Percentiles rank a stretch among this genome's conserved stretches.
phyloP scores from a whole-genome alignment of 2,797 vertebrate species.

The Trichosurus vulpecula region DNA sequence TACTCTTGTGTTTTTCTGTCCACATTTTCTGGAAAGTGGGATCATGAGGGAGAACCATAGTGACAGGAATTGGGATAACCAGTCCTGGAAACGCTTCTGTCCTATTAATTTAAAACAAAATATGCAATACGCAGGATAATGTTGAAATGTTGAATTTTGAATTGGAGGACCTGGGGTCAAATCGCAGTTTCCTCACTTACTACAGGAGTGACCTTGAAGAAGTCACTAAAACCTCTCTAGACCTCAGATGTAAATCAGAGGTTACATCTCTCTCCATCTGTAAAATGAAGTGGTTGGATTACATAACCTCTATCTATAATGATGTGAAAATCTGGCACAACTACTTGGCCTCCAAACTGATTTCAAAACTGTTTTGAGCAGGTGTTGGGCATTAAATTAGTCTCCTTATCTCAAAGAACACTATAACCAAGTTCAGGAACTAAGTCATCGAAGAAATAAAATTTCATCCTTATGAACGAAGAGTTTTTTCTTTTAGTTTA shows the following conservation, averaged over 20 bases:
- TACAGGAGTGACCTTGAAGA: not conserved
- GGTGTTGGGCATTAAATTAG: constrained; percentile 42
- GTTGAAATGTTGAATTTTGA: not conserved
- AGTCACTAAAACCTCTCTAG: not conserved
- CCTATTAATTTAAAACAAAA: constrained; percentile 27
- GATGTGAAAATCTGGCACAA: constrained; percentile 14
- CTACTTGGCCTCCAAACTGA: constrained; percentile 39
- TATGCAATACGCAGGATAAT: not conserved
- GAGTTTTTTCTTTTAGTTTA: constrained; percentile 45
- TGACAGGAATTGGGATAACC: not conserved
- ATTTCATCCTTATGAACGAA: constrained; percentile 42
- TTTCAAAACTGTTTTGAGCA: constrained; percentile 48
- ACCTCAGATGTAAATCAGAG: too few species aligned
- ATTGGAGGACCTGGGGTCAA: not conserved
- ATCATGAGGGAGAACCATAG: not conserved
- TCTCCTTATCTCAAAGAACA: constrained; percentile 45
- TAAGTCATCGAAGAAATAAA: constrained; percentile 23
- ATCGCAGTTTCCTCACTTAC: not conserved
- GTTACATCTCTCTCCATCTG: too few species aligned
- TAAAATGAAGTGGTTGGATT: not conserved
- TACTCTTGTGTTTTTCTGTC: not conserved
- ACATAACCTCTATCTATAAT: not conserved
- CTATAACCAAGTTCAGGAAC: constrained; percentile 19
- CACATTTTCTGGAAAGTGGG: constrained; percentile 8
- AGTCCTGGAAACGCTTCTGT: not conserved